Evolutionary conservation across 2,113 vertebrate genomes (phyloP).

Genomic region (Psophia crepitans): DNA sequence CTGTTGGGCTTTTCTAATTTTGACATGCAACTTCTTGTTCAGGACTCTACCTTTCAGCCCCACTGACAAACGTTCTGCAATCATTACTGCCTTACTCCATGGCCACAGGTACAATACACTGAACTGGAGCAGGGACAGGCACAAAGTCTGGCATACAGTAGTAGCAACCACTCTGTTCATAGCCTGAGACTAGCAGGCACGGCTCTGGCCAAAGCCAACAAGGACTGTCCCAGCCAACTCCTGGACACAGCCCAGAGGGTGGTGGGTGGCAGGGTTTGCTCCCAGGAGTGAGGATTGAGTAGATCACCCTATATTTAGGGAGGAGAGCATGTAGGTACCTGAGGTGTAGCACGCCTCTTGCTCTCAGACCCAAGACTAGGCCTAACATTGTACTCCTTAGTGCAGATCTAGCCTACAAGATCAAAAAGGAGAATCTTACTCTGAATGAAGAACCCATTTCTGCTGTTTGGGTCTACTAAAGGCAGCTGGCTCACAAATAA

Average conservation of each 20-base stretch:
- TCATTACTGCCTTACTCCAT: background rate
- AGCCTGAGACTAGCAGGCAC: background rate
- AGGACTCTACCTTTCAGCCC: background rate
- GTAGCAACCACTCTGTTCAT: background rate
- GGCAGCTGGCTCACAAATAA: conserved; percentile 22
- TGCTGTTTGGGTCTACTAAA: background rate
- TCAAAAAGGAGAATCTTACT: conserved; percentile 48
- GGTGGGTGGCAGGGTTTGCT: background rate
- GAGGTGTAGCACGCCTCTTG: background rate
- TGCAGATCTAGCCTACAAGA: background rate
- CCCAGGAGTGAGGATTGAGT: background rate
- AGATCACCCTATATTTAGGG: background rate
- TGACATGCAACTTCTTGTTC: background rate
- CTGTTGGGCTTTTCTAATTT: background rate
- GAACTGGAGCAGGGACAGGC: accelerated
- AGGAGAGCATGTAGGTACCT: background rate
- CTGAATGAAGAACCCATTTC: conserved; percentile 55
- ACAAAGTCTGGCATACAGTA: background rate
- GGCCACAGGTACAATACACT: background rate
- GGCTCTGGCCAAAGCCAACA: background rate
- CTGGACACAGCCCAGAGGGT: background rate
- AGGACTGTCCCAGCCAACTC: background rate
- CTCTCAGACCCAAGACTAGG: background rate
- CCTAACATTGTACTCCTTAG: background rate
- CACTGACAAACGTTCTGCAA: conserved; percentile 15